phyloP scores from a whole-genome alignment of 2,888 invertebrate genomes.

The Drosophila sordidula region DNA sequence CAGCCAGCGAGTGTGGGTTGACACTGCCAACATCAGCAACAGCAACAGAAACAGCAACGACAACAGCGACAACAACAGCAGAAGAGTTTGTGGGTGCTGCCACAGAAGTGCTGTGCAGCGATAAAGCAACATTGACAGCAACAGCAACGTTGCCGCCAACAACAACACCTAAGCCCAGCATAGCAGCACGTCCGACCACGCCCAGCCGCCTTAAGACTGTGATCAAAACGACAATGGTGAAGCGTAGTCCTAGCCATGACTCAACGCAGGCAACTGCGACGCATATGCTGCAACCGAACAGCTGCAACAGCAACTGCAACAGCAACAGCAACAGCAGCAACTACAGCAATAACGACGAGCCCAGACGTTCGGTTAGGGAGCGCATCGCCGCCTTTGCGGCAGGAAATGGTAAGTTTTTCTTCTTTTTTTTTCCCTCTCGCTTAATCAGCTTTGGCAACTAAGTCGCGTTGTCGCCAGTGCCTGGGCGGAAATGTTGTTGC shows the following conservation, averaged over 20 bases:
- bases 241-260: conserved; percentile 83
- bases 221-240: conserved; percentile 84
- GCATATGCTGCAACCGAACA: conserved; percentile 66
- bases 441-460: conserved; percentile 74
- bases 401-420: conserved; percentile 81
- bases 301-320: conserved; percentile 66
- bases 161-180: conserved; percentile 72
- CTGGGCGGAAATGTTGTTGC: conserved; percentile 64
- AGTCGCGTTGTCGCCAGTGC: conserved; percentile 54
- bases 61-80: conserved; percentile 38
- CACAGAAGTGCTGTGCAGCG: conserved; percentile 74
- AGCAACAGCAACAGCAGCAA: conserved; percentile 29
- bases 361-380: conserved; percentile 79
- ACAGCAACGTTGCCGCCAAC: conserved; percentile 45
- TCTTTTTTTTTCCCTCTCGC: conserved; percentile 28
- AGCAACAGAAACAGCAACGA: conserved; percentile 31
- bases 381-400: conserved; percentile 83
- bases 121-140: conserved; percentile 74
- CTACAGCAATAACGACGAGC: conserved; percentile 51
- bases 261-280: conserved; percentile 66
- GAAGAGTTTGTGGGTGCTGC: conserved; percentile 71
- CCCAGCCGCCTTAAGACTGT: conserved; percentile 83
- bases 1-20: conserved; percentile 79
- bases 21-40: conserved; percentile 48
- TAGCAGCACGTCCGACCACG: conserved; percentile 78